Base-by-base conservation (phyloP, 2,113 vertebrate species). In the Ceyx margarethae region DNA sequence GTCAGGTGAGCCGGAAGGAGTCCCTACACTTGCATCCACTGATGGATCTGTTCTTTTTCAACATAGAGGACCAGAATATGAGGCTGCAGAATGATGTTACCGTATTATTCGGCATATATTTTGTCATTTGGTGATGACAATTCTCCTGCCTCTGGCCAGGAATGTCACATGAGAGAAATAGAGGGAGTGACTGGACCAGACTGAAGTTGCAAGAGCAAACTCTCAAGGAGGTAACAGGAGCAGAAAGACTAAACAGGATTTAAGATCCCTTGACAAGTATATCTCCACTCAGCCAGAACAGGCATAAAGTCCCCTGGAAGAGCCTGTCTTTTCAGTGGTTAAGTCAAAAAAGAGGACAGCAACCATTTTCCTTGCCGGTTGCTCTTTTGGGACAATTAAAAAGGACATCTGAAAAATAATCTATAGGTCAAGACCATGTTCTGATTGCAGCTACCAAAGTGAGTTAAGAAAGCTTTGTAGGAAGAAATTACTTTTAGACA, bases 1-100 rank as follows among this genome's bases (percentile, higher is more conserved):
- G n/a, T 10, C 29, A n/a, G 0, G 0, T 17, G 28, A 64, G 22
- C 40, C 20, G 77, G 65, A 81, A 74, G 53, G 21, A 76, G 33
- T 40, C 42, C n/a, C 11, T n/a, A 11, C 4, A 45, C 31, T 23
- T 23, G 28, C 54, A 37, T 29, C n/a, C 16, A 68, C 23, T 45
- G 42, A 50, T 33, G 37, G 64, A 16, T 61, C 75, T 69, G 46
- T 15, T 90, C 72, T 65, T 83, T 83, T 78, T 90, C 80, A 85
- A 15, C 37, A n/a, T 26, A 15, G 16, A 54, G 16, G 11, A 26
- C n/a, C 75, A 83, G 51, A 53, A 53, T 53, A 9, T 53, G 51
- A 53, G 51, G 60, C 51, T 54, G 19, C 56, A 33, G 62, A 53
- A 88, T 43, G 45, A 51, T 12, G 8, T 64, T 81, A 83, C 31